Conservation (phyloP, 2,888 invertebrate genomes). For the Leucania comma region DNA sequence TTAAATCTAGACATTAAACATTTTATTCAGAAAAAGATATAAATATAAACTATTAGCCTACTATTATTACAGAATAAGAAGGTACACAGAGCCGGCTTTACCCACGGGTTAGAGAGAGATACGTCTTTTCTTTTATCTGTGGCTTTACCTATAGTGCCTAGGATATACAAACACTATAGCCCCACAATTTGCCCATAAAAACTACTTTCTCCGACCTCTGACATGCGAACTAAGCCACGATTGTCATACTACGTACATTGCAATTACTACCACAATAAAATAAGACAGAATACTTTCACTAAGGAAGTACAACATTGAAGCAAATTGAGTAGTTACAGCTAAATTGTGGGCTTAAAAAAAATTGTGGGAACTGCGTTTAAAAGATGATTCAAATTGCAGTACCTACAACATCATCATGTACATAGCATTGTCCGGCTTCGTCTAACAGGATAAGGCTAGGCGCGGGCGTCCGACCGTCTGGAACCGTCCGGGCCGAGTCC, state of each 20-base stretch:
- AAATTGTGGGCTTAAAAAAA: conserved; percentile 17
- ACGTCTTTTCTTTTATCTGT: too few species aligned
- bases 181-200: conserved; percentile 33
- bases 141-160: too few species aligned
- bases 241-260: conserved; percentile 26
- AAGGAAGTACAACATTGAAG: conserved; percentile 18
- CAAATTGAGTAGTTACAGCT: neutral
- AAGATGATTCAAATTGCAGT: conserved; percentile 8
- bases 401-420: neutral
- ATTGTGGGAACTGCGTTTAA: conserved; percentile 22
- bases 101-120: too few species aligned
- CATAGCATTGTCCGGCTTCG: too few species aligned
- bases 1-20: too few species aligned
- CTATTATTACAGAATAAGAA: too few species aligned
- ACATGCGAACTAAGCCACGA: conserved; percentile 48
- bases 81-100: too few species aligned
- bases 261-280: conserved; percentile 42
- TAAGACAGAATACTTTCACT: conserved; percentile 38
- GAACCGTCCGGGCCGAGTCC: too few species aligned
- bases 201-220: conserved; percentile 55
- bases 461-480: too few species aligned
- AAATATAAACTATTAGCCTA: too few species aligned
- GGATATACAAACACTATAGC: conserved; percentile 5
- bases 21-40: too few species aligned
- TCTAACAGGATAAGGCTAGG: too few species aligned